Evolutionary conservation across 2,113 vertebrate genomes (phyloP), one percentile per base, ranked within the genome.

Genomic region (Albula glossodonta): DNA sequence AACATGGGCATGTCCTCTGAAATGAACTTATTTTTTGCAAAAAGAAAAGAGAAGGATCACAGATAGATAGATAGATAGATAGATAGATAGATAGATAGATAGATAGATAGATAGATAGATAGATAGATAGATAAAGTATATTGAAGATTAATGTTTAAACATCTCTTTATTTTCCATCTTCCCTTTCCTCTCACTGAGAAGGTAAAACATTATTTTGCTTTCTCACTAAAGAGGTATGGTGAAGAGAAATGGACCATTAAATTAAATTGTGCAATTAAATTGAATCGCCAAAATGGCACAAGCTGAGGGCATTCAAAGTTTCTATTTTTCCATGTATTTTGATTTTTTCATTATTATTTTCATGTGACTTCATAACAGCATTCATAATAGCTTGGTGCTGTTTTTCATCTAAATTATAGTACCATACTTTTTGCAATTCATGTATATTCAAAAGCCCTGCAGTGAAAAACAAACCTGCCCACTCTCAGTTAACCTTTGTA

Each of bases 171-270:
- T 22, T 79, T 63, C 63, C 70, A 78, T 63, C 41, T 60, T 86
- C 51, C 51, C 51, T 83, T 51, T 56, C 81, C n/a, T n/a, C n/a
- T 19, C 31, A 31, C 49, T 83, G 66, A 86, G 41, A 50, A 17
- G 48, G 77, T 80, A 81, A 79, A 66, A 79, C 82, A 85, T 79
- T 25, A 81, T 63, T 86, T 87, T 87, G 74, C 86, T 87, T 83
- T 78, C 86, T 53, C 85, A 77, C 53, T 49, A 70, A 77, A 77
- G n/a, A 88, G 78, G 78, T 17, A 53, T 31, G 49, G 80, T 87
- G 60, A n/a, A n/a, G n/a, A n/a, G 66, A 88, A 88, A 86, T 66
- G 78, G 83, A 83, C 70, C 83, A 80, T 87, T 87, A 87, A 83
- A 88, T 87, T 84, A 86, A 86, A 48, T 52, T 77, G 48, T 41